These are phyloP conservation scores for Girardia tigrina DNA, from an alignment of 2,888 invertebrate species.

Conservation along the genomic window DNA sequence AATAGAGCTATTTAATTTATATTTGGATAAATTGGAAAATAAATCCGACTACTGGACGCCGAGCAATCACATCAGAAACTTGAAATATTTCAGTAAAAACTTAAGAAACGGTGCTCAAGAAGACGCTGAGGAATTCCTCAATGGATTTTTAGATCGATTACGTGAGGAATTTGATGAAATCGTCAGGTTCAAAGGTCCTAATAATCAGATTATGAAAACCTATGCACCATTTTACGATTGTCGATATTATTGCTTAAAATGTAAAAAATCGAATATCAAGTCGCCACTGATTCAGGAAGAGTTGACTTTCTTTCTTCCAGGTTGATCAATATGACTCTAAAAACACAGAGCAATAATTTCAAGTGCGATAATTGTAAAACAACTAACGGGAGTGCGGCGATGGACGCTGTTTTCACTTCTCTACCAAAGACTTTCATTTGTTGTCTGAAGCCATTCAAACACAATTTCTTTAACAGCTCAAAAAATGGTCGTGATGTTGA, in stretches of 20 bases:
- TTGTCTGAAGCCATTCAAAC: background rate
- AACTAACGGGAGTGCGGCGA: background rate
- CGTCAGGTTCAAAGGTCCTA: background rate
- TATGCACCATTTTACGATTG: slow-evolving; percentile 14
- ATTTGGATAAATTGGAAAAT: slow-evolving; percentile 2
- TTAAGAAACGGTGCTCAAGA: slow-evolving; percentile 20
- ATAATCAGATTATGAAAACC: slow-evolving; percentile 10
- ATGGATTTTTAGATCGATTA: background rate
- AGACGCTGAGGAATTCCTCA: background rate
- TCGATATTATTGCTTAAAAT: slow-evolving; percentile 4
- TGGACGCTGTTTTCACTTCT: background rate
- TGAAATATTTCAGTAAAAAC: slow-evolving; percentile 20
- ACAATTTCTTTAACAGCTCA: background rate
- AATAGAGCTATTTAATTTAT: background rate
- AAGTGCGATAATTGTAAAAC: slow-evolving; percentile 1
- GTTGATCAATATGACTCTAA: background rate
- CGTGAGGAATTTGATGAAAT: background rate
- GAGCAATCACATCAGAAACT: background rate
- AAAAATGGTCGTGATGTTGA: slow-evolving; percentile 12
- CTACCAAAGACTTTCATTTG: slow-evolving; percentile 4
- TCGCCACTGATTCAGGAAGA: background rate
- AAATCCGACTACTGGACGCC: background rate
- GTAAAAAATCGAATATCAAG: slow-evolving; percentile 12
- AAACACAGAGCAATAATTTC: background rate
- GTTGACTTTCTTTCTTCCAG: background rate